Evolutionary conservation across 2,113 vertebrate genomes (phyloP).

Genomic region (Carettochelys insculpta): DNA sequence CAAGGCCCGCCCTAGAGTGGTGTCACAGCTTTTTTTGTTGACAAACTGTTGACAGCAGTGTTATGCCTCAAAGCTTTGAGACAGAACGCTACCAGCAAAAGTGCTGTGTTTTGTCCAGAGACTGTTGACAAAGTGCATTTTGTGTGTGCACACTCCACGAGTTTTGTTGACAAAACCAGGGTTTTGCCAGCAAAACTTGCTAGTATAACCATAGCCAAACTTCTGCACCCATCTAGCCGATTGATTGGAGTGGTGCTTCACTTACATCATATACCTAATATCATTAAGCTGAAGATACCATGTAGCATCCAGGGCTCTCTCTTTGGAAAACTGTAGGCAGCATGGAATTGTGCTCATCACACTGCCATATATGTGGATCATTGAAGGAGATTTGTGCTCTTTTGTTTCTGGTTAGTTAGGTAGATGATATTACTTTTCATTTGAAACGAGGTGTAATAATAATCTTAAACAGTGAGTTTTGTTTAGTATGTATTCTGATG

Average conservation of each 20-base stretch:
- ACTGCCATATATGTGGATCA: accelerated
- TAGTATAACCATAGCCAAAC: no score
- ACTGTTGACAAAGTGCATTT: no score
- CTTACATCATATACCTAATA: not conserved
- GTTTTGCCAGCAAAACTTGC: no score
- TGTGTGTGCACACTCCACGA: no score
- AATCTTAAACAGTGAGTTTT: not conserved
- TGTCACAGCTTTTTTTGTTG: no score
- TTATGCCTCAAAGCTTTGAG: no score
- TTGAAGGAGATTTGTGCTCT: not conserved
- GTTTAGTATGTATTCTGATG: not conserved
- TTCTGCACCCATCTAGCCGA: not conserved
- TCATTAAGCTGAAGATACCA: not conserved
- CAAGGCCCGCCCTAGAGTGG: no score
- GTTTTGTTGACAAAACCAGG: no score
- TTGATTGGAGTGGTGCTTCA: not conserved
- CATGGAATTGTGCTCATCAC: not conserved
- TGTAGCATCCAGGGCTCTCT: not conserved
- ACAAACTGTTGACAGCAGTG: no score
- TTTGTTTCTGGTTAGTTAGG: not conserved
- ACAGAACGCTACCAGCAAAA: no score
- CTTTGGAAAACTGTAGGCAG: not conserved
- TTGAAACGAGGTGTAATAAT: not conserved
- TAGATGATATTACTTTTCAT: not conserved
- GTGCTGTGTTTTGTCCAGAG: no score